Base-by-base conservation (phyloP, 30 jellyfish, hydroid and myxozoan genomes). In the Cassiopea andromeda region DNA sequence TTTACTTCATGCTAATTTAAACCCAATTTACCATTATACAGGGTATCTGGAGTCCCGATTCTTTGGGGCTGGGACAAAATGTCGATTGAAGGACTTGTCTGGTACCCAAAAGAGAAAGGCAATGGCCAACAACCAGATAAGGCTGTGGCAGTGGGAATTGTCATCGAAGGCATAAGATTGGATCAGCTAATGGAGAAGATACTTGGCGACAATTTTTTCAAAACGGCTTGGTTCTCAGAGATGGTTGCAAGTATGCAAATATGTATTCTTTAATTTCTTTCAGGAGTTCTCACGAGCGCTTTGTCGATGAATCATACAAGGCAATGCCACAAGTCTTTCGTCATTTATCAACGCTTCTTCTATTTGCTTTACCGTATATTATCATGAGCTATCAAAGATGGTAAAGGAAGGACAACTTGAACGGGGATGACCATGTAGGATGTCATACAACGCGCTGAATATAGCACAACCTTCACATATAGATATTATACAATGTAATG, bases 151-250 rank as follows among this genome's bases (percentile, higher is more conserved):
- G 38, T 90, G 19, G 97, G 97, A 13, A 68, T 90, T 44, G 97
- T 90, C 27, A 60, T 90, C 6, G 83, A 91, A 60, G 78, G 84
- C 7, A 50, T 90, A 1, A 38, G 94, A 19, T 83, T 90, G 43
- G 97, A 82, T 72, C 46, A 74, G 44, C 38, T 84, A 2, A 54
- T 90, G 72, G 83, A 84, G 48, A 76, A 66, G 60, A 67, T 90
- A n/a, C 16, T 70, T 9, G 97, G 97, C 57, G 75, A 72, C 9
- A 69, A 75, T 43, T 46, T 90, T 10, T 74, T 87, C 69, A 68
- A 75, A 14, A 91, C 97, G 46, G 93, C 94, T 15, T 90, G 97
- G 97, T 90, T 90, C 75, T 80, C 90, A 19, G 93, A 90, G 18
- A 84, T 84, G 85, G 76, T 85, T 10, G 81, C 87, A 13, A 48